Evolutionary conservation across 2,888 invertebrate species (phyloP).

Genomic region (Zootermopsis nevadensis): DNA sequence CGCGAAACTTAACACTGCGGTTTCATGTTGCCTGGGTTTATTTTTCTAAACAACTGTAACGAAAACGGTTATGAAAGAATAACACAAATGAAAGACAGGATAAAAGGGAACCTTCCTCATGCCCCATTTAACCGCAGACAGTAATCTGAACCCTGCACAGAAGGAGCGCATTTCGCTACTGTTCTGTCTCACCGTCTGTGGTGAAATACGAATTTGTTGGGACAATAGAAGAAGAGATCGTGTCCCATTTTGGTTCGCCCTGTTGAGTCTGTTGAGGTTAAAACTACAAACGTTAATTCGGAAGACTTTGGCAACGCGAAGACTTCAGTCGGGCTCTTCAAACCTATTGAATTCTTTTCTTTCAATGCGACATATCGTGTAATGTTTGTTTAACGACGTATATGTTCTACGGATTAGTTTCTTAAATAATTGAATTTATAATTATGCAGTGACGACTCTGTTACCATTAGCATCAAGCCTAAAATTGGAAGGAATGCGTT

Average conservation of each 20-base stretch:
- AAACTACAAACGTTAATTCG: not conserved
- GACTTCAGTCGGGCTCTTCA: no score
- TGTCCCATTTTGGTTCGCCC: not conserved
- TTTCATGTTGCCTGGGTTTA: slow-evolving; percentile 14
- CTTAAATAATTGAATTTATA: no score
- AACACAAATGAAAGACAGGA: slow-evolving; percentile 10
- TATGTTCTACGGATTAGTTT: no score
- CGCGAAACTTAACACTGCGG: not conserved
- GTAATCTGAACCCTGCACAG: slow-evolving; percentile 1
- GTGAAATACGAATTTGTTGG: not conserved
- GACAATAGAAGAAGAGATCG: no score
- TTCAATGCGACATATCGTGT: no score
- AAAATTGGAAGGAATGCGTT: no score
- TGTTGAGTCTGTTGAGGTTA: not conserved
- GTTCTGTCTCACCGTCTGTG: not conserved
- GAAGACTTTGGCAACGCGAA: not conserved
- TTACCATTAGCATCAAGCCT: no score
- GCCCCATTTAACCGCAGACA: slow-evolving; percentile 19
- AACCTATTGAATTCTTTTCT: no score
- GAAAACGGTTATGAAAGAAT: slow-evolving; percentile 28
- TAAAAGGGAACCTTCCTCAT: not conserved
- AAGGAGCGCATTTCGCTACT: not conserved
- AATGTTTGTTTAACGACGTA: no score
- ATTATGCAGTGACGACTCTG: no score
- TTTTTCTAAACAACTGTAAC: slow-evolving; percentile 28